Evolutionary conservation across 2,888 invertebrate genomes (phyloP), one percentile per base, ranked within the genome.

Genomic region (Agonopterix heracliana): DNA sequence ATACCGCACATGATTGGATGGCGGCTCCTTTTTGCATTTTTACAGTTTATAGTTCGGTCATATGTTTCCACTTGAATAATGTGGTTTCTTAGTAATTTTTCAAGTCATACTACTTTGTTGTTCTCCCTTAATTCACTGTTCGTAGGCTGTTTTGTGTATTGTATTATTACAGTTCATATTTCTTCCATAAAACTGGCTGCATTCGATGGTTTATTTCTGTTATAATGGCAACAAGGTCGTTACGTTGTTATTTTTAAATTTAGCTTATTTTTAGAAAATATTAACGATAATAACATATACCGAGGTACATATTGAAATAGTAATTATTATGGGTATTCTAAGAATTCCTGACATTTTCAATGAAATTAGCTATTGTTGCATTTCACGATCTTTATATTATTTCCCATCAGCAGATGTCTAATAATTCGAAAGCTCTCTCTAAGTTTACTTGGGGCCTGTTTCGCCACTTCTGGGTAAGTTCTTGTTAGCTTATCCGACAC

Each of bases 1-100:
- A 81, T 78, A 74, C 79, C 68, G 64, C 69, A 71, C 74, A 74
- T 79, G 77, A 84, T 82, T 82, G 73, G 78, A 64, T 66, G 69
- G 65, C 68, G 71, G 73, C 67, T 68, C 63, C 63, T 66, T 75
- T 76, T 74, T 69, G 63, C 56, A 64, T 60, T 63, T 65, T 67
- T 64, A 62, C 63, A 64, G 60, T 66, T 64, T 64, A 73, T 69
- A 66, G 66, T 68, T 68, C 52, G 60, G 61, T 60, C 57, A 63
- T 68, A 64, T 65, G 66, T 60, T 60, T 57, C 55, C 53, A 52
- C 63, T 64, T 64, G 61, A 65, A 64, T 64, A 60, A 61, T 63
- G 55, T 64, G 56, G 62, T 66, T 61, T 55, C 56, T 60, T 52
- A 51, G 48, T 47, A 55, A 51, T 54, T 55, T 60, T 46, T 43